These are phyloP conservation scores for Porites rus DNA, from an alignment of 92 coral and sea anemone species.

Conservation along the genomic window DNA sequence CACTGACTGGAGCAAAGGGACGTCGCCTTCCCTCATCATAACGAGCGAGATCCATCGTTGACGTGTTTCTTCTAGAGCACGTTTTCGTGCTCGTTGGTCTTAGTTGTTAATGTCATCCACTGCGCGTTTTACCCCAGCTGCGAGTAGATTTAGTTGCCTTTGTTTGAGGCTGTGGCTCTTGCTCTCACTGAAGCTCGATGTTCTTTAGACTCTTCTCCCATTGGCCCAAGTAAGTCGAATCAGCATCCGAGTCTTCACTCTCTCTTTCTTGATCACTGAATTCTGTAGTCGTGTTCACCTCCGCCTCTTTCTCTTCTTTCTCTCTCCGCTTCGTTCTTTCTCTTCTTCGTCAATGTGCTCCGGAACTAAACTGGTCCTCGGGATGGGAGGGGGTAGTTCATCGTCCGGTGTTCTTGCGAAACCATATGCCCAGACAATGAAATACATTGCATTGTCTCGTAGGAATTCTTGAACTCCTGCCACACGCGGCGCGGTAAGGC, in stretches of 20 bases:
- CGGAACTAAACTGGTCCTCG: conserved; percentile 5
- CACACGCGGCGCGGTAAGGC: too few relatives aligned
- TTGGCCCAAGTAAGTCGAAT: not conserved
- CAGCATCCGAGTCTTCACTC: not conserved
- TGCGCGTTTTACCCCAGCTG: conserved; percentile 13
- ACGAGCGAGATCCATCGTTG: conserved; percentile 6
- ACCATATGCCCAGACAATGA: conserved; percentile 27
- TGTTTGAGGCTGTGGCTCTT: not conserved
- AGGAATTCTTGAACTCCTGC: not conserved
- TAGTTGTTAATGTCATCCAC: not conserved
- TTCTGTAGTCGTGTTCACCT: too few relatives aligned
- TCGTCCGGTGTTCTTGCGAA: too few relatives aligned
- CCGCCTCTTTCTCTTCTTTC: too few relatives aligned
- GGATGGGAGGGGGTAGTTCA: too few relatives aligned
- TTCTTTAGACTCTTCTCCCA: not conserved
- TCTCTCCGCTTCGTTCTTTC: not conserved
- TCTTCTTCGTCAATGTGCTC: not conserved
- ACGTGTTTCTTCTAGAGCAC: not conserved
- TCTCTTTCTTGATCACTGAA: too few relatives aligned
- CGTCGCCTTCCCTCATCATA: conserved; percentile 9
- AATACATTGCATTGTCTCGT: conserved; percentile 20
- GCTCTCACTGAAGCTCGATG: not conserved
- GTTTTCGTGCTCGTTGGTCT: not conserved
- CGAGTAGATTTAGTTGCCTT: not conserved
- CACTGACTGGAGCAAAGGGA: not conserved